Base-by-base conservation (phyloP, 2,113 vertebrate species). In the Sakesphorus luctuosus region DNA sequence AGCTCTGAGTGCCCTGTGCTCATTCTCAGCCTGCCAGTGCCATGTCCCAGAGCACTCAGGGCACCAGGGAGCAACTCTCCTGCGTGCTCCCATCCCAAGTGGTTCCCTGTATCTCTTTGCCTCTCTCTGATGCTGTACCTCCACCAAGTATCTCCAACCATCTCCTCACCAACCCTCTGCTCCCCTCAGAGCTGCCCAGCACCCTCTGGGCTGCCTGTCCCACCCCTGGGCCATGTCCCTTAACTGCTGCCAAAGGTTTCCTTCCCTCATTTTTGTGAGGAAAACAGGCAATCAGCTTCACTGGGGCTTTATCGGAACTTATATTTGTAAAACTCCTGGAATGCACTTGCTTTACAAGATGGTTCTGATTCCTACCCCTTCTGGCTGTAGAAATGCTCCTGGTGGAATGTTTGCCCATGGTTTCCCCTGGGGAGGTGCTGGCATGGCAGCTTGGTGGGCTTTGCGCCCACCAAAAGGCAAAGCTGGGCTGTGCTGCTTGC, bases 401-500 rank as follows among this genome's bases (percentile, higher is more conserved):
- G 10, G 23, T 47, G 86, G 73, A 91, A 72, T 89, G 78, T 50
- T 88, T 93, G 43, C 68, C 33, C 21, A 23, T 31, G 78, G 26
- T 89, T 93, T 92, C 56, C 86, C 81, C 91, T 71, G 62, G 90
- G 81, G 61, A 93, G 31, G 44, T 72, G 78, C 78, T 84, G 82
- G 62, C 87, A 69, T 61, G 69, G 52, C 66, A 95, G 66, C 79
- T 49, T 90, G 76, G 31, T 87, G 74, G 78, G 76, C 59, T 95
- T 91, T 63, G 18, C 79, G 58, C 49, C 66, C 10, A 24, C n/a
- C 21, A 3, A 59, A 16, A 35, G 56, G 73, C 69, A 94, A 95
- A 94, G 76, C 84, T 89, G 77, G 40, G 12, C 87, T 87, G 33
- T 72, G n/a, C 83, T 74, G 43, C 72, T 83, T 83, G 59, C 38